Conservation (phyloP, 2,888 invertebrate species). For the Chloromyia formosa region DNA sequence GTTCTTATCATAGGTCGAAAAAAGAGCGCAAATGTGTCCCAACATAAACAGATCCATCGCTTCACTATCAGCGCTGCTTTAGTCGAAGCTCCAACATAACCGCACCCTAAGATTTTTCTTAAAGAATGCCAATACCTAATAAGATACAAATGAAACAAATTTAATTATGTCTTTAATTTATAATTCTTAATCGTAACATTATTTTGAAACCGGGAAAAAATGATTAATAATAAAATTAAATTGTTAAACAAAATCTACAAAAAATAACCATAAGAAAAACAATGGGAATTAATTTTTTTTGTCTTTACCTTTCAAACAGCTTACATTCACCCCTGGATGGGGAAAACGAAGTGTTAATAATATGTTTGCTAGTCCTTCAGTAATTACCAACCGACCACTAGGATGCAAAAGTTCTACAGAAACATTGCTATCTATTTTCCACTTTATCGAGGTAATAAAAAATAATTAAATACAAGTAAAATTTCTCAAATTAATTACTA, state of each 20-base stretch:
- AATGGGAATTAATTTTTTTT: slow-evolving; percentile 1
- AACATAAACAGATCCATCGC: too few species aligned
- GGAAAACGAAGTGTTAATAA: slow-evolving; percentile 51
- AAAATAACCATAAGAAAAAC: background rate
- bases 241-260: background rate
- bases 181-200: too few species aligned
- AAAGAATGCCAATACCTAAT: too few species aligned
- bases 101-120: too few species aligned
- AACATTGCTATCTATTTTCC: slow-evolving; percentile 61
- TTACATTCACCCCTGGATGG: slow-evolving; percentile 53
- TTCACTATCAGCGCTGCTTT: too few species aligned
- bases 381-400: slow-evolving; percentile 35
- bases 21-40: too few species aligned
- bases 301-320: slow-evolving; percentile 43
- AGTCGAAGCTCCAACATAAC: too few species aligned
- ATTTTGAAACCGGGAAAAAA: too few species aligned
- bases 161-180: too few species aligned
- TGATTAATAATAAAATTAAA: background rate
- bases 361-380: slow-evolving; percentile 45
- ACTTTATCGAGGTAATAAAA: slow-evolving; percentile 58
- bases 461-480: slow-evolving; percentile 4
- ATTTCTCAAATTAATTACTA: background rate
- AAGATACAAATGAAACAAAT: too few species aligned
- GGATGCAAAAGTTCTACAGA: slow-evolving; percentile 61
- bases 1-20: too few species aligned